Evolutionary conservation across 1,140 invertebrate genomes (phyloP), one percentile per base, ranked within the genome.

Genomic region (Apocrypta bakeri): DNA sequence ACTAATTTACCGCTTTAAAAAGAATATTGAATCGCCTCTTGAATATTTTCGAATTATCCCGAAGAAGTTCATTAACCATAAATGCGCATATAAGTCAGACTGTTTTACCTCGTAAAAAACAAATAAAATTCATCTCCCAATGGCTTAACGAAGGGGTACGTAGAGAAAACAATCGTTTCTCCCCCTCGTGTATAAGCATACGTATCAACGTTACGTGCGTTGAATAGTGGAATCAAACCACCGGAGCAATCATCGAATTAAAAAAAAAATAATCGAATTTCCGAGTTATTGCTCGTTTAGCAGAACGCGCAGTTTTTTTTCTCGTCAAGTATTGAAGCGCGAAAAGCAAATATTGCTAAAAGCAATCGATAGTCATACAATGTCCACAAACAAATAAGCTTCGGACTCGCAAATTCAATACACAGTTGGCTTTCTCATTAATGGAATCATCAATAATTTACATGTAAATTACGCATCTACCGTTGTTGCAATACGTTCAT

Each of bases 381-480:
- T 37, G 1, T 17, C 64, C 1, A 25, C 27, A 11, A 66, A 71
- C 31, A 71, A 31, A 71, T 71, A 71, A 33, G 68, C 68, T 33
- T 31, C 2, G 29, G 11, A 4, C 3, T 37, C 27, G 17, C 27
- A 33, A 71, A 71, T 72, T 72, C 21, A 72, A 72, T 72, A 42
- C 24, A 1, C 69, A 40, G 21, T n/a, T 14, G 27, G 27, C 27
- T 27, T 24, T 61, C 24, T 80, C 69, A 61, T 80, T 56, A 64
- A 79, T 56, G 69, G 31, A 40, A 64, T 73, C 68, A 80, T 64
- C 79, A 64, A 73, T 61, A 80, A 63, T 73, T 73, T 73, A 80
- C 33, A 40, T 64, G 56, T 80, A 80, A 80, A 73, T 72, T 73
- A 72, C 33, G 21, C 12, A 66, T 11, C 17, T 31, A 11, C 31